Conservation (phyloP, 92 coral and sea anemone genomes). For the Bergia sp. region DNA sequence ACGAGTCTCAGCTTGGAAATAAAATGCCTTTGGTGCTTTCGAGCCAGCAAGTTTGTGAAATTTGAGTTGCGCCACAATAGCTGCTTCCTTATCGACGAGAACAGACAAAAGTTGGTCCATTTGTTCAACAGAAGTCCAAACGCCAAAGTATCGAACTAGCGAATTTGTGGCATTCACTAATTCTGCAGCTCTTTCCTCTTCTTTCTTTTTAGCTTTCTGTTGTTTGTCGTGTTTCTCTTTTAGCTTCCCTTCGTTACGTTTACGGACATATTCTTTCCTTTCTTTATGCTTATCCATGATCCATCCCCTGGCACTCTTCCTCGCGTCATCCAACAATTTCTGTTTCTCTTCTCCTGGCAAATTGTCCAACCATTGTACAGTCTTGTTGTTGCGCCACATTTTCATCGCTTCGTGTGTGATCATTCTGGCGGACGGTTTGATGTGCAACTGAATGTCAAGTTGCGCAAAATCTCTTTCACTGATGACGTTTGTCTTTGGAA, state of each 20-base stretch:
- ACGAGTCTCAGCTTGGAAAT: background rate
- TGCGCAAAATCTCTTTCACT: too few relatives aligned
- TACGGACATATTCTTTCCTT: slow-evolving; percentile 8
- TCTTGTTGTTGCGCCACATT: too few relatives aligned
- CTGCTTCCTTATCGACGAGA: slow-evolving; percentile 20
- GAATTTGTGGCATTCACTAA: slow-evolving; percentile 25
- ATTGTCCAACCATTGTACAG: slow-evolving; percentile 6
- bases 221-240: slow-evolving; percentile 12
- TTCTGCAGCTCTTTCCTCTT: slow-evolving; percentile 27
- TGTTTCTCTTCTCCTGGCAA: slow-evolving; percentile 33
- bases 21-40: background rate
- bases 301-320: slow-evolving; percentile 25
- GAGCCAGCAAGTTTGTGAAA: slow-evolving; percentile 21
- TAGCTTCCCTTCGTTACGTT: background rate
- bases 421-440: too few relatives aligned
- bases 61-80: slow-evolving; percentile 24
- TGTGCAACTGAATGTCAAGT: too few relatives aligned
- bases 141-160: slow-evolving; percentile 4
- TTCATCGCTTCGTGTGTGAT: too few relatives aligned
- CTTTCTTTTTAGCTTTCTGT: slow-evolving; percentile 20
- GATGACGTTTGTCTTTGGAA: too few relatives aligned
- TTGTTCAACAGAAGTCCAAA: slow-evolving; percentile 23
- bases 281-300: slow-evolving; percentile 13
- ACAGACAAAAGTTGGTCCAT: slow-evolving; percentile 16
- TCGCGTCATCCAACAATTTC: slow-evolving; percentile 33